Conservation (phyloP, 2,888 invertebrate species). For the Phoronis australis region DNA sequence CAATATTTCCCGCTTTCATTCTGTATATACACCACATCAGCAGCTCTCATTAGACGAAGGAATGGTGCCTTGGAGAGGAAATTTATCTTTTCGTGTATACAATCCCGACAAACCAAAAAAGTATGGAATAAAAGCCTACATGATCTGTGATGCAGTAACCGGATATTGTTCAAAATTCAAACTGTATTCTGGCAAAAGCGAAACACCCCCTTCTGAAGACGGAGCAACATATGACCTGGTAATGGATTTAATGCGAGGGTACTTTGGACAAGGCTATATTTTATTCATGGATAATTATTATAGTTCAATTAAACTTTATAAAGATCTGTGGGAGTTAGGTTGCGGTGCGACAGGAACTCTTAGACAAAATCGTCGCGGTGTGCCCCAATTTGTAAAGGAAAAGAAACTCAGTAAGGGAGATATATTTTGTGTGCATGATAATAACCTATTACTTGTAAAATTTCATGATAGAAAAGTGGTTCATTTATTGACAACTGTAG, state of each 20-base stretch:
- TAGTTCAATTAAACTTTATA: constrained; percentile 9
- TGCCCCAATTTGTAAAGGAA: constrained; percentile 9
- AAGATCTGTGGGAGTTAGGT: constrained; percentile 3
- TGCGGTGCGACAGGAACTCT: constrained; percentile 14
- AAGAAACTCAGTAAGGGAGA: constrained; percentile 11
- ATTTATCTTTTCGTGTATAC: constrained; percentile 13
- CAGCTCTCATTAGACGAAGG: constrained; percentile 17
- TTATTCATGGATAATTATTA: constrained; percentile 11
- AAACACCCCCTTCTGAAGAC: constrained; percentile 1
- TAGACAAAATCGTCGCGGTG: constrained; percentile 8
- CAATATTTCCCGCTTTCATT: constrained; percentile 2
- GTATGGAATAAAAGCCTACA: constrained; percentile 16
- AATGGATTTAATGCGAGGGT: constrained; percentile 9
- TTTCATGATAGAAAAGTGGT: constrained; percentile 12
- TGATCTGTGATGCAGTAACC: constrained; percentile 13
- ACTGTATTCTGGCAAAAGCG: constrained; percentile 13
- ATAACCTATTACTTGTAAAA: constrained; percentile 8
- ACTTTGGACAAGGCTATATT: neutral
- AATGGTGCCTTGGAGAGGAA: constrained; percentile 15
- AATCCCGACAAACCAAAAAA: constrained; percentile 17
- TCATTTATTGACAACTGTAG: constrained; percentile 10
- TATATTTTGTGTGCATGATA: constrained; percentile 1
- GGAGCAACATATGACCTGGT: constrained; percentile 14
- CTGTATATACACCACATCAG: constrained; percentile 7
- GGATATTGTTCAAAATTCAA: constrained; percentile 11